Percentiles rank a stretch among this genome's conserved stretches.
Conservation (phyloP, 2,888 invertebrate genomes). For the Pachliopta kotzebuea region DNA sequence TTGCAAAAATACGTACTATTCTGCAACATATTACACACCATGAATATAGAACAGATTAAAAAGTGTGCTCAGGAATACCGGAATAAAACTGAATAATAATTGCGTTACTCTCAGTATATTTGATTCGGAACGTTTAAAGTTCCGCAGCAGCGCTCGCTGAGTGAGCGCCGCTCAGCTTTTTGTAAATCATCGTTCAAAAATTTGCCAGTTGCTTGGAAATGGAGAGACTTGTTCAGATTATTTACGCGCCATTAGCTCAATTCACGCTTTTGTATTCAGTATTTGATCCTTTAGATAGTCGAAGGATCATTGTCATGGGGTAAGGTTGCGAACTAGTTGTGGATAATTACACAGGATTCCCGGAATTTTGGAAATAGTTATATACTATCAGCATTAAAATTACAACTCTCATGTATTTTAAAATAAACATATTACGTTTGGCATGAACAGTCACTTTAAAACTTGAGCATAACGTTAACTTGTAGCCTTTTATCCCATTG, state of each 20-base stretch:
- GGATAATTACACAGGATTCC: conserved; percentile 15
- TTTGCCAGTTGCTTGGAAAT: conserved; percentile 60
- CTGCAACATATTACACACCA: neutral
- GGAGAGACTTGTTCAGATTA: conserved; percentile 64
- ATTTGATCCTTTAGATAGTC: conserved; percentile 35
- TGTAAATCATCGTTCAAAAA: conserved; percentile 53
- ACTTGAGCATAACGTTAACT: conserved; percentile 1
- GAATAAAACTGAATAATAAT: conserved; percentile 36
- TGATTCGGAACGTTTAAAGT: conserved; percentile 16
- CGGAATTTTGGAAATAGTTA: neutral
- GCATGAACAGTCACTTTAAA: conserved; percentile 1
- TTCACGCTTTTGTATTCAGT: conserved; percentile 58
- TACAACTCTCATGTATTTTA: neutral
- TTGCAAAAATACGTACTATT: neutral
- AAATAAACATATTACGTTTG: conserved; percentile 1
- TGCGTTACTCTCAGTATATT: conserved; percentile 31
- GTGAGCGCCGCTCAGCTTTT: conserved; percentile 14
- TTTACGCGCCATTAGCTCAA: conserved; percentile 64
- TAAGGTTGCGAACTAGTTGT: conserved; percentile 40
- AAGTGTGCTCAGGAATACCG: conserved; percentile 28
- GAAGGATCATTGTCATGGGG: conserved; percentile 57
- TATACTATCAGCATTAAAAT: neutral
- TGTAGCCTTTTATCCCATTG: conserved; percentile 24
- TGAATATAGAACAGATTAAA: conserved; percentile 9
- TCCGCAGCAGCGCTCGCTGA: conserved; percentile 5